Evolutionary conservation across 1,140 invertebrate species (phyloP).

Genomic region (Venustaconcha ellipsiformis): DNA sequence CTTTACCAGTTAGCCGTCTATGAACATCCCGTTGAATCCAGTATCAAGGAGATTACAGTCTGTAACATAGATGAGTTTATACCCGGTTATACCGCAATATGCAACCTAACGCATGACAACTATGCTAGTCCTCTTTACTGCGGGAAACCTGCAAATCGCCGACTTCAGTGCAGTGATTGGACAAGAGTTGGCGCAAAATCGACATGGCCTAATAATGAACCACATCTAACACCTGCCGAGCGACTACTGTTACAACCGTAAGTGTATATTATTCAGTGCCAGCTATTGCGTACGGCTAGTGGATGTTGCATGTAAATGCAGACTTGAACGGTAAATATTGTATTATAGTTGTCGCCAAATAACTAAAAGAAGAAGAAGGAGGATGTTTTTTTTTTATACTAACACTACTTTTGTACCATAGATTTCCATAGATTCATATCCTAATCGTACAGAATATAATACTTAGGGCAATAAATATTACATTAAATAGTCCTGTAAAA

Average conservation of each 20-base stretch:
- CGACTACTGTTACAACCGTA: no score
- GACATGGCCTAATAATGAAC: no score
- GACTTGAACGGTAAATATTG: neutral
- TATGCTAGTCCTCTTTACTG: constrained; percentile 36
- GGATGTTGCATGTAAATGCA: constrained; percentile 4
- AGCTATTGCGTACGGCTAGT: neutral
- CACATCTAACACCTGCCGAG: no score
- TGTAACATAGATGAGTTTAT: constrained; percentile 23
- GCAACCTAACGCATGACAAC: constrained; percentile 36
- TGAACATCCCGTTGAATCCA: constrained; percentile 5
- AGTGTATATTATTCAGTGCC: no score
- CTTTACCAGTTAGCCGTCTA: constrained; percentile 21
- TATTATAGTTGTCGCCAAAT: no score
- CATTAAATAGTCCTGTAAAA: no score
- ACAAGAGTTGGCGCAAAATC: constrained; percentile 2
- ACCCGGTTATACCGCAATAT: constrained; percentile 25
- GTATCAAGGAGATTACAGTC: constrained; percentile 20
- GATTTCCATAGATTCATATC: no score
- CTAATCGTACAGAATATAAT: no score
- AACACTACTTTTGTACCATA: no score
- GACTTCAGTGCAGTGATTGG: constrained; percentile 21
- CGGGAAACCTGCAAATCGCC: constrained; percentile 20
- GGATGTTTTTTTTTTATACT: no score
- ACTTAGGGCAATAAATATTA: no score
- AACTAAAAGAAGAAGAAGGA: no score